Conservation (phyloP, 23 tunicate species). For the Halocynthia aurantium region DNA sequence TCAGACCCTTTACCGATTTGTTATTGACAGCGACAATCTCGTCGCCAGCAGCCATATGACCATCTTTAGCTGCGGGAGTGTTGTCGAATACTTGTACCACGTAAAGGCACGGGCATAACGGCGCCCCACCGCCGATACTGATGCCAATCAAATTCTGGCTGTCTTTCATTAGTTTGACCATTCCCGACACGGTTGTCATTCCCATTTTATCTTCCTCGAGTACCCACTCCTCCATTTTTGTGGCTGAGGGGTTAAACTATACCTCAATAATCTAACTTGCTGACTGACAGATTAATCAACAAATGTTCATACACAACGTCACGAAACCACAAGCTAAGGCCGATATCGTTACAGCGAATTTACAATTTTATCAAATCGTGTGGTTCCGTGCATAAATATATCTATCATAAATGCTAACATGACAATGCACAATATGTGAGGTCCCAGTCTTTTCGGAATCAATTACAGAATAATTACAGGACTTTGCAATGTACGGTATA, state of each 20-base stretch:
- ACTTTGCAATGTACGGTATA: no score
- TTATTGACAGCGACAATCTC: constrained; percentile 85
- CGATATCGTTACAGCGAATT: no score
- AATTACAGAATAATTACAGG: no score
- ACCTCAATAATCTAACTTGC: no score
- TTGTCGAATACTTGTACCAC: constrained; percentile 95
- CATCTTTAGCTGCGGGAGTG: constrained; percentile 90
- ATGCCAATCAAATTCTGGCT: constrained; percentile 88
- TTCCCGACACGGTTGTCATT: constrained; percentile 98
- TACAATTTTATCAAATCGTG: no score
- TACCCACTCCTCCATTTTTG: constrained; percentile 81
- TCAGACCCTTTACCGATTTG: constrained; percentile 74
- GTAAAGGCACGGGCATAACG: constrained; percentile 91
- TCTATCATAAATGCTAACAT: no score
- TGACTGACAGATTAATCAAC: no score
- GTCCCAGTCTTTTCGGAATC: no score
- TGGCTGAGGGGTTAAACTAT: background rate
- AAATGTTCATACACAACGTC: no score
- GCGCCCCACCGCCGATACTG: constrained; percentile 98
- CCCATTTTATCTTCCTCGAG: constrained; percentile 97
- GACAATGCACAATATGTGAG: no score
- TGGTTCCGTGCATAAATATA: no score
- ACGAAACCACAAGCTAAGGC: no score
- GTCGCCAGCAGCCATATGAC: constrained; percentile 79
- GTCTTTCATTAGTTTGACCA: constrained; percentile 77